Base-by-base conservation (phyloP, 2,888 invertebrate genomes). In the Tortricodes alternella region DNA sequence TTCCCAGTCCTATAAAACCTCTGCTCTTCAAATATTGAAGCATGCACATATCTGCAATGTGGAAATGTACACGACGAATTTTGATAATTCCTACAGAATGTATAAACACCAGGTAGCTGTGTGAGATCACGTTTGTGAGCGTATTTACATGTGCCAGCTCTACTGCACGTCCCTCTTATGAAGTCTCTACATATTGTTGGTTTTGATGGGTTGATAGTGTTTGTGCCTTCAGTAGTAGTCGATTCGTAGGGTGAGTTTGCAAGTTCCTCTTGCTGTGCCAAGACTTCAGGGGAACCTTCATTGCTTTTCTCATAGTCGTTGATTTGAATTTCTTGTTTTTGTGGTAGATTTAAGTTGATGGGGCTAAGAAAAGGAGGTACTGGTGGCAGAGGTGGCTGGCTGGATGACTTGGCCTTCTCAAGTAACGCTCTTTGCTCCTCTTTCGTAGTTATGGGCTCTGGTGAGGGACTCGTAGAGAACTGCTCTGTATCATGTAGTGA, bases 41-140 rank as follows among this genome's bases (percentile, higher is more conserved):
- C 86, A 59, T 85, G 87, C 0, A 83, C 83, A 60, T 78, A 86
- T 60, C 73, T 82, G 58, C 86, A 86, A 19, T 73, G 70, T 0
- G 76, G 69, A 16, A 63, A 66, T 0, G 63, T 74, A 43, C 87
- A 87, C 0, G 65, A 65, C 0, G 65, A 58, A 23, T 86, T 86
- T 44, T 85, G 86, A 37, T 71, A 86, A 24, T 86, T 78, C 16
- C 71, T 71, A 48, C 88, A 88, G 51, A 88, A 88, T 4, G 76
- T 83, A 32, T 79, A 83, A 0, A 85, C 71, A 0, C 78, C 78
- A 0, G 65, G 62, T 1, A 86, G 53, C 41, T 85, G 83, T 0
- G 73, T 62, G 0, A 78, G 15, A 11, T 85, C 84, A n/a, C 76
- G 53, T 39, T 79, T 73, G 49, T 88, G 87, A 0, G 66, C 70